phyloP scores from a whole-genome alignment of 1,140 invertebrate genomes.

The Chionoecetes opilio region DNA sequence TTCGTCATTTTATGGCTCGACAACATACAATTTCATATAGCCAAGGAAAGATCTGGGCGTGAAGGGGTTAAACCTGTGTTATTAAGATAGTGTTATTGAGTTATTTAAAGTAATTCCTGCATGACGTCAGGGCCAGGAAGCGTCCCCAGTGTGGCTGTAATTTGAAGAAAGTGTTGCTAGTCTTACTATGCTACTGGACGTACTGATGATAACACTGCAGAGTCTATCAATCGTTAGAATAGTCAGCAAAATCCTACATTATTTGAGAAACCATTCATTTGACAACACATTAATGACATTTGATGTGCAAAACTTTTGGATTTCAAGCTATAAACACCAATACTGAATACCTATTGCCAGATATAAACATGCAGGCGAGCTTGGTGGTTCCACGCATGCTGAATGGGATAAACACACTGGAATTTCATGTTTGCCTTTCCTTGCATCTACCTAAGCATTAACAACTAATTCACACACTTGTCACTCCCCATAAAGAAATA shows the following conservation, averaged over 20 bases:
- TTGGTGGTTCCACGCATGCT: constrained; percentile 75
- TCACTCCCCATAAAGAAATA: constrained; percentile 75
- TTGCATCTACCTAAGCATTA: constrained; percentile 73
- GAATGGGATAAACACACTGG: constrained; percentile 72
- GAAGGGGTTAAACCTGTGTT: too few relatives aligned
- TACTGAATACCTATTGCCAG: constrained; percentile 73
- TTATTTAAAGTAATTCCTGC: too few relatives aligned
- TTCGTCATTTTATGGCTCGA: too few relatives aligned
- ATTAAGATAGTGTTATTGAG: too few relatives aligned
- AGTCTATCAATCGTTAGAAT: constrained; percentile 69
- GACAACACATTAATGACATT: constrained; percentile 65
- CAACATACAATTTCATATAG: too few relatives aligned
- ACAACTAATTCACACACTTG: constrained; percentile 77
- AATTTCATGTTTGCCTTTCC: constrained; percentile 68
- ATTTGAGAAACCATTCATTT: constrained; percentile 67
- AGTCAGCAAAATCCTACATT: constrained; percentile 74
- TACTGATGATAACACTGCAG: constrained; percentile 73
- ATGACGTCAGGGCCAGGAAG: too few relatives aligned
- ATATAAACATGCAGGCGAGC: constrained; percentile 72
- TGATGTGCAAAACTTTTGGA: constrained; percentile 60
- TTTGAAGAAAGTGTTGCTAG: constrained; percentile 34
- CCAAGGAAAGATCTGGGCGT: too few relatives aligned
- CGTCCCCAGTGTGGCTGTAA: constrained; percentile 27
- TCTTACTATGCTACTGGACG: constrained; percentile 77
- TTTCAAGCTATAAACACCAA: constrained; percentile 75